Base-by-base conservation (phyloP, 1,140 invertebrate species). In the Lepidostoma basale region DNA sequence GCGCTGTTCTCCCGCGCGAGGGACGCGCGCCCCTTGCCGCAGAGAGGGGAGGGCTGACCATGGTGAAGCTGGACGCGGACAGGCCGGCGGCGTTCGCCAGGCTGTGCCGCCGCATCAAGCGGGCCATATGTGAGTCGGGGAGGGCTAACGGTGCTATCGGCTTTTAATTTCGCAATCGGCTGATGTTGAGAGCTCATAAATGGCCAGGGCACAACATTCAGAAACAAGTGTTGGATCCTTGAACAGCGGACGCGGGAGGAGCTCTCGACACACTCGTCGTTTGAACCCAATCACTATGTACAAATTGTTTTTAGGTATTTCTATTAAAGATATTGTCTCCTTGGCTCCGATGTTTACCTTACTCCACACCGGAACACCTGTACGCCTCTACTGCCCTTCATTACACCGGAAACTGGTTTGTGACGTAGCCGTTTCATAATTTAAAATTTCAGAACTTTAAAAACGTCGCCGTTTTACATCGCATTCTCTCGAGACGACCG, bases 21-120 rank as follows among this genome's bases (percentile, higher is more conserved):
- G 8, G 3, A n/a, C 22, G 28, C 36, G 25, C 12, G 49, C 18
- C 1, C 47, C 23, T 12, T 25, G 49, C 30, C n/a, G 20, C 5
- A 30, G 20, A 26, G 39, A n/a, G 47, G 14, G 14, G 36, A 12
- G 20, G 16, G 58, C 26, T 28, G 23, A 62, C 25, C 14, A 65
- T 68, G 58, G 62, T 70, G 16, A 18, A 23, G 56, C 62, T 58
- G 40, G 63, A 58, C 49, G 67, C 52, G 44, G 59, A 54, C 40
- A 65, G 33, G 16, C 67, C 62, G 23, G 47, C 70, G 33, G 62
- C 65, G 12, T 62, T 70, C 22, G 36, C 67, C 47, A 22, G 69
- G 12, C 58, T 67, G 25, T 67, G 62, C 36, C 65, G 62, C 30
- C 45, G 64, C 39, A 70, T 74, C 64, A 72, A 66, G 49, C 49